Evolutionary conservation across 2,888 invertebrate genomes (phyloP), one percentile per base, ranked within the genome.

Genomic region (Julus scanicus): DNA sequence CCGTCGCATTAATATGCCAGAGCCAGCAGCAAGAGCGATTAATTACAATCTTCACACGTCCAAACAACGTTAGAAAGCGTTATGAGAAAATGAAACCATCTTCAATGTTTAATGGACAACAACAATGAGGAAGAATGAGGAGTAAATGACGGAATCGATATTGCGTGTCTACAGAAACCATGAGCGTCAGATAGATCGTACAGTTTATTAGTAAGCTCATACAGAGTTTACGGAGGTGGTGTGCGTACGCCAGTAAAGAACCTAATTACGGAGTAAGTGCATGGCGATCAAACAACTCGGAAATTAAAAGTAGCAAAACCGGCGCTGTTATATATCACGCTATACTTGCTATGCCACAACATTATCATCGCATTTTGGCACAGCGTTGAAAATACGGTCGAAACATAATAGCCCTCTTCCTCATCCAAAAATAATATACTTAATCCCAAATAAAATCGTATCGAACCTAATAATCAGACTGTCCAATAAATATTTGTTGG

Each of bases 71-170:
- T 71, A 71, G 71, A 71, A 71, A 71, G 71, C 71, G 71, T 71
- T 71, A 71, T 71, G 71, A 71, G 71, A 71, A 71, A 71, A 71
- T 71, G 71, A 71, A 71, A 71, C 71, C n/a, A 71, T 71, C 71
- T 71, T 71, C 71, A 71, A 71, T 71, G 71, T 71, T 71, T 71
- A 71, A 71, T 71, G 71, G 71, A 71, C 71, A 71, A 29, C 71
- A 71, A 71, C 71, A 71, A 71, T 71, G 71, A 71, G 71, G 71
- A 5, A 9, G 71, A 71, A 71, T 71, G 71, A 71, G 71, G 71
- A 71, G 71, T 71, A 71, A 71, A 29, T 71, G 71, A 71, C 71
- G 9, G 71, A 71, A 71, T 71, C 71, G 71, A 71, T 71, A 71
- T 71, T 29, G 20, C 71, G 71, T 71, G 71, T n/a, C 71, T 71